Evolutionary conservation across 2,888 invertebrate genomes (phyloP), one percentile per base, ranked within the genome.

Genomic region (Drosophila ustulata): DNA sequence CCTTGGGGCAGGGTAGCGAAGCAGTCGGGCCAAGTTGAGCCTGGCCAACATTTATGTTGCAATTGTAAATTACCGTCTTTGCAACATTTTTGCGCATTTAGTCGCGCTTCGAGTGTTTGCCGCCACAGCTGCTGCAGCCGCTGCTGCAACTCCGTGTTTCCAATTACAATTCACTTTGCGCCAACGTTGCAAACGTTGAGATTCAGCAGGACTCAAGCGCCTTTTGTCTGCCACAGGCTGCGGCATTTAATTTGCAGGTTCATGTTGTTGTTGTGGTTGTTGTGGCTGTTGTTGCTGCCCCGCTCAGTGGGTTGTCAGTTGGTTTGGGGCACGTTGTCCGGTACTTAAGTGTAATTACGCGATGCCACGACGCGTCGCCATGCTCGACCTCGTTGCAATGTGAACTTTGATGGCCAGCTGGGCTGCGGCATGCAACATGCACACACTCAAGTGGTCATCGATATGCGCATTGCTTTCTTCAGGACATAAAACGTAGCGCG

Each of bases 1-100:
- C 81, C 83, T 70, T 53, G 34, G 69, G 82, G 57, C 83, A 86
- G 87, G 65, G 87, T 87, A 83, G 32, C 39, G 51, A 53, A 45
- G 3, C 34, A 67, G 77, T 66, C 66, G 64, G 45, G 13, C 58
- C 57, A 51, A 23, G 39, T 8, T 13, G 59, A 49, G 49, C 47
- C 34, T 50, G 13, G 62, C 59, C 70, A 66, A 62, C 75, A 71
- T 71, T 73, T 71, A 13, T 50, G 82, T 77, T 89, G 85, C 85
- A 85, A 87, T 85, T 85, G 85, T 89, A 85, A 88, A 85, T 85
- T 87, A 87, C 82, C 71, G 82, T 81, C 89, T 89, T 87, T 87
- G 89, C 85, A 84, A 81, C 71, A 87, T 82, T 89, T 88, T 88
- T 88, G 80, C 81, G 85, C 86, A 81, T 89, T 86, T 89, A 88